Evolutionary conservation across 2,888 invertebrate species (phyloP).

Genomic region (Hypolimnas misippus): DNA sequence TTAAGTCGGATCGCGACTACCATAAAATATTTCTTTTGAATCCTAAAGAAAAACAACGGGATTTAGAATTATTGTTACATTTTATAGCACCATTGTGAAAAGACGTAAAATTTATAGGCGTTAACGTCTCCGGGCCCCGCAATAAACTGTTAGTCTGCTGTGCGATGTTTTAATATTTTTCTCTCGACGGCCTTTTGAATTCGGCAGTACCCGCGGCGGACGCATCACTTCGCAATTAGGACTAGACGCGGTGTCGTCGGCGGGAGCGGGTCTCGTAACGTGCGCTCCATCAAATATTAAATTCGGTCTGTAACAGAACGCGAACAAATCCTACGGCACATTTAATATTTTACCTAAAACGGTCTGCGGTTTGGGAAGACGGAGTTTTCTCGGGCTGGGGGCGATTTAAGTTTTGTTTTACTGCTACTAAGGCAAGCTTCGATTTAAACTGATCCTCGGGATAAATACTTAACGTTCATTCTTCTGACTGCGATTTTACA

Average conservation of each 20-base stretch:
- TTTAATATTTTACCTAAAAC: conserved; percentile 81
- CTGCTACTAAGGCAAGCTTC: conserved; percentile 55
- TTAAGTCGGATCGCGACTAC: conserved; percentile 47
- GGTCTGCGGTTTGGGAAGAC: conserved; percentile 70
- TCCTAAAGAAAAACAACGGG: conserved; percentile 66
- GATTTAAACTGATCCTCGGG: conserved; percentile 51
- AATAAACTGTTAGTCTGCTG: conserved; percentile 70
- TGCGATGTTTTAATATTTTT: conserved; percentile 66
- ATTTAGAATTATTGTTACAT: conserved; percentile 76
- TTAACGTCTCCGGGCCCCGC: conserved; percentile 72
- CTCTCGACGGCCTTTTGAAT: conserved; percentile 51
- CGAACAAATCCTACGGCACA: conserved; percentile 69
- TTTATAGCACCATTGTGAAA: conserved; percentile 74
- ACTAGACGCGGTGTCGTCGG: conserved; percentile 70
- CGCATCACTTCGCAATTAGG: conserved; percentile 72
- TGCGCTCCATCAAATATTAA: conserved; percentile 76
- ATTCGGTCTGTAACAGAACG: conserved; percentile 58
- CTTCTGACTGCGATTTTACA: conserved; percentile 20
- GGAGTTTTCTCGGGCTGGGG: conserved; percentile 65
- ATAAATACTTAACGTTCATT: conserved; percentile 63
- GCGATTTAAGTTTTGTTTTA: conserved; percentile 74
- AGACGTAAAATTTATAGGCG: conserved; percentile 77
- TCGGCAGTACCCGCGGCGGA: conserved; percentile 49
- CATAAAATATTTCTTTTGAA: conserved; percentile 62
- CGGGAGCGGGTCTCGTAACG: conserved; percentile 39